Conservation (phyloP, 2,888 invertebrate genomes). For the Pheosia gnoma region DNA sequence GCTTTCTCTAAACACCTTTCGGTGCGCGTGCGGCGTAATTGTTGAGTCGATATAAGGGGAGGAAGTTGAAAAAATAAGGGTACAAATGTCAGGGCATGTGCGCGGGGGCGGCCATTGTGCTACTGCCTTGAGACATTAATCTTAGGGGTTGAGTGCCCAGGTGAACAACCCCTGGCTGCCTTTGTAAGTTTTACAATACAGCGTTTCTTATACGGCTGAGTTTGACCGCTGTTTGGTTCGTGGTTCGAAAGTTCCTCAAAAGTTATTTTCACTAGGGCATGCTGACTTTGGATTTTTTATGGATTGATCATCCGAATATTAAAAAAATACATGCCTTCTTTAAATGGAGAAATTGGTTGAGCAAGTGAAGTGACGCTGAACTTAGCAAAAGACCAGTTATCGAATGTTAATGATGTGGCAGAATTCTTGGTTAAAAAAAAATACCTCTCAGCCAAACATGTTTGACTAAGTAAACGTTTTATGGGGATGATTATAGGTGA, state of each 20-base stretch:
- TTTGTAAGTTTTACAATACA: constrained; percentile 32
- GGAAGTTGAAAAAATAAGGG: constrained; percentile 71
- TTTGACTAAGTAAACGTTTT: too few relatives aligned
- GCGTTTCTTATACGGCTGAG: not conserved
- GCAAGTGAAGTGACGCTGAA: too few relatives aligned
- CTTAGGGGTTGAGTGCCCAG: constrained; percentile 71
- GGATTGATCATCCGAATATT: too few relatives aligned
- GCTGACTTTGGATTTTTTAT: too few relatives aligned
- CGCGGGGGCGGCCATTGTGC: constrained; percentile 70
- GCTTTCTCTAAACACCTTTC: constrained; percentile 80
- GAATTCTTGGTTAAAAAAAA: too few relatives aligned
- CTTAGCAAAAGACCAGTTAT: too few relatives aligned
- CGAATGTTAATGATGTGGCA: too few relatives aligned
- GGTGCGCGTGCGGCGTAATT: constrained; percentile 73
- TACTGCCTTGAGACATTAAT: constrained; percentile 72
- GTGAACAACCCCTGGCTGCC: constrained; percentile 63
- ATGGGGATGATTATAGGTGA: too few relatives aligned
- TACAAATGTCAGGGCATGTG: constrained; percentile 76
- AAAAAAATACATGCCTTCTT: too few relatives aligned
- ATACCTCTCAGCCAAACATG: too few relatives aligned
- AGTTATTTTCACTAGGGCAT: not conserved
- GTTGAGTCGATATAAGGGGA: constrained; percentile 62
- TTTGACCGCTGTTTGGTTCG: not conserved
- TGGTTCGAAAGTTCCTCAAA: not conserved
- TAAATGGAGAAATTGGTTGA: too few relatives aligned